Evolutionary conservation across 2,888 invertebrate species (phyloP), one percentile per base, ranked within the genome.

Genomic region (Aricia artaxerxes): DNA sequence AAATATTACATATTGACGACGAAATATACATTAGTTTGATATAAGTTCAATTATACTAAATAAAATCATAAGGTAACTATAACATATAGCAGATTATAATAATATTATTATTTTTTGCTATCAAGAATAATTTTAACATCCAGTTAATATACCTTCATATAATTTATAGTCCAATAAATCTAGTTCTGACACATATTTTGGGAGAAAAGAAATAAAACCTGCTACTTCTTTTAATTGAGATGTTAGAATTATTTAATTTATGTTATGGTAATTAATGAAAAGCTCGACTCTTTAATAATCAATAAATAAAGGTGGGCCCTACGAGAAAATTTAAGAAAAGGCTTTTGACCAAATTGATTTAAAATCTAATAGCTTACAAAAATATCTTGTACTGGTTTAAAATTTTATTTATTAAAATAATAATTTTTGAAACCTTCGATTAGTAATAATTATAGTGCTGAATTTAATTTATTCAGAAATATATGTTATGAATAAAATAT

Each of bases 161-260:
- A 69, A 40, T 73, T 73, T 44, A 73, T 73, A 13, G n/a, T 73
- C 73, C 44, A 73, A 73, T 73, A 73, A 44, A 44, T 73, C 44
- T 6, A 40, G n/a, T 73, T 73, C 40, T 9, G 24, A 24, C 73
- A 73, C 73, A 73, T 73, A 73, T 73, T 40, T 73, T 44, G 73
- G 24, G 73, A 73, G 73, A 73, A 73, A 73, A 73, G 40, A 73
- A 40, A 44, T 73, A 73, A 76, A 77, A 77, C 57, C 16, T 35
- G 35, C 35, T 53, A n/a, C 35, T 16, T 49, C 38, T 31, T 35
- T 35, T 38, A 69, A 69, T 69, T 69, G 69, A 69, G 38, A 69
- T 38, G 69, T 69, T 69, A 69, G 69, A 69, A 69, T 35, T 35
- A 69, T 69, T 35, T 69, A 69, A 69, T 69, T 69, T 69, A 69